Evolutionary conservation across 37 sponge, comb jelly and placozoan genomes (phyloP).

Genomic region (Bolinopsis microptera): DNA sequence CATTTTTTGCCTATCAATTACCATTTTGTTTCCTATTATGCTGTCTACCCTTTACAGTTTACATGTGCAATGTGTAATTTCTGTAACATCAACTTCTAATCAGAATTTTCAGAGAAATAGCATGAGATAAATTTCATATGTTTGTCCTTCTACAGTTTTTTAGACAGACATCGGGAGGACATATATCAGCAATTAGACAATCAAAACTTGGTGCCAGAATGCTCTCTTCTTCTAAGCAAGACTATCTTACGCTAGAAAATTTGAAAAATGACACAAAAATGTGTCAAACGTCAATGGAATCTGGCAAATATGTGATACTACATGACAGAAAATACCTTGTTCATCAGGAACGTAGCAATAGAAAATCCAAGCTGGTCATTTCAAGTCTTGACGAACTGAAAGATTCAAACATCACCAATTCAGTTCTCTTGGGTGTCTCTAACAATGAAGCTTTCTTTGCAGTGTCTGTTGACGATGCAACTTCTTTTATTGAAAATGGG

Average conservation of each 20-base stretch:
- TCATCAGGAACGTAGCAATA: neutral
- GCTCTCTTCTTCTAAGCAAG: neutral
- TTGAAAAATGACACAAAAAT: neutral
- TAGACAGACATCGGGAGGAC: too few species aligned
- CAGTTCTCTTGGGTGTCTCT: neutral
- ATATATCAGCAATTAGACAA: too few species aligned
- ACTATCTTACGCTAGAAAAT: neutral
- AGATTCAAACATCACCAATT: neutral
- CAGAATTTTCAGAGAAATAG: too few species aligned
- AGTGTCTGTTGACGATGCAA: slow-evolving; percentile 1
- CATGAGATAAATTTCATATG: too few species aligned
- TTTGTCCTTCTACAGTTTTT: too few species aligned
- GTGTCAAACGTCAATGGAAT: neutral
- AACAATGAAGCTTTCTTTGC: neutral
- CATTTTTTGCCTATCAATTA: too few species aligned
- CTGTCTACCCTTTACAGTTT: too few species aligned
- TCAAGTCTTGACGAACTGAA: neutral
- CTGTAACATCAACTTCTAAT: too few species aligned
- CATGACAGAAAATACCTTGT: slow-evolving; percentile 49
- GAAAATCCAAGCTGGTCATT: neutral
- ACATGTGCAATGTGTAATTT: too few species aligned
- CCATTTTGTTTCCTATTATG: too few species aligned
- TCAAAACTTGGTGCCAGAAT: too few species aligned
- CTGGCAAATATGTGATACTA: neutral
- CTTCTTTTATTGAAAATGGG: neutral